phyloP scores from a whole-genome alignment of 1,140 invertebrate genomes.

The Heliconius nattereri region DNA sequence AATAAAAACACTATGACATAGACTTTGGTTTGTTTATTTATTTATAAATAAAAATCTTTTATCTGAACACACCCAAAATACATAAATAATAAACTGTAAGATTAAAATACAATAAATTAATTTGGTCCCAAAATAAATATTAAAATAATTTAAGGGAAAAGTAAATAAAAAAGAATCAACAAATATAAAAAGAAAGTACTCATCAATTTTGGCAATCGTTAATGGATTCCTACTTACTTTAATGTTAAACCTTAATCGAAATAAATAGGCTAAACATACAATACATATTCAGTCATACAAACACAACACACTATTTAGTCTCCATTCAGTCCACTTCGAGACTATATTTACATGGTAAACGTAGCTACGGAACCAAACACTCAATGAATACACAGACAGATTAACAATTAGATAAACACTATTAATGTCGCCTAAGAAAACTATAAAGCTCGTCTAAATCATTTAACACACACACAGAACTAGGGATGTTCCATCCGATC shows the following conservation, averaged over 20 bases:
- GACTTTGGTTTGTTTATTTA: conserved; percentile 80
- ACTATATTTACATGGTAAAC: conserved; percentile 69
- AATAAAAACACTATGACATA: conserved; percentile 66
- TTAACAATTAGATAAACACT: conserved; percentile 64
- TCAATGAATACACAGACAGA: conserved; percentile 59
- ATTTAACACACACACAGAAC: conserved; percentile 63
- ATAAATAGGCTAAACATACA: conserved; percentile 73
- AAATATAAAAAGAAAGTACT: conserved; percentile 73
- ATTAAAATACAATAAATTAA: conserved; percentile 75
- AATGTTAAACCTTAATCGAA: conserved; percentile 71
- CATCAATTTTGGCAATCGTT: conserved; percentile 79
- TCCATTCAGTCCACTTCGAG: conserved; percentile 55
- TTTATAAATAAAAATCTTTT: conserved; percentile 77
- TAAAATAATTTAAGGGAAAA: conserved; percentile 75
- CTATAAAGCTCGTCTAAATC: conserved; percentile 58
- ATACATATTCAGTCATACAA: conserved; percentile 63
- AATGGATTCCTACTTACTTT: conserved; percentile 74
- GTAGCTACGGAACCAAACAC: conserved; percentile 64
- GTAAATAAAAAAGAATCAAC: conserved; percentile 72
- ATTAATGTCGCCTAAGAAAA: conserved; percentile 59
- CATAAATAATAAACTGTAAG: conserved; percentile 71
- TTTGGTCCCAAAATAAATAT: conserved; percentile 81
- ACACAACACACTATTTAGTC: conserved; percentile 55
- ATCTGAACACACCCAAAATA: conserved; percentile 75
- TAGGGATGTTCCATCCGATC: too few relatives aligned